phyloP scores from a whole-genome alignment of 2,113 vertebrate species.

The Misgurnus anguillicaudatus region DNA sequence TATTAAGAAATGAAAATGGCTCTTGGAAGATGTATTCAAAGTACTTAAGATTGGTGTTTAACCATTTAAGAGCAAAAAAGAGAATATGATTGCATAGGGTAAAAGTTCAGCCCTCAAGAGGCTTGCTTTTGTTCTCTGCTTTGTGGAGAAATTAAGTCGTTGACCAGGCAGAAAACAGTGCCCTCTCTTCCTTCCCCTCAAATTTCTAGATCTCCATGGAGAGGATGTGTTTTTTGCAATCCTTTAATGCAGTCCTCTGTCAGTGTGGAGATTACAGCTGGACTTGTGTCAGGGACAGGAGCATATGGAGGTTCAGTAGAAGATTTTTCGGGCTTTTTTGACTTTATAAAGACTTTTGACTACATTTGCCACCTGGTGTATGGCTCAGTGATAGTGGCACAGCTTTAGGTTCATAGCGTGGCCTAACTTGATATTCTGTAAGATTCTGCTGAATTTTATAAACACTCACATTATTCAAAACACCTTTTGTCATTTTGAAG shows the following conservation, averaged over 20 bases:
- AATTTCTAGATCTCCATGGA: constrained; percentile 60
- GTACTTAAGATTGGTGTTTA: constrained; percentile 19
- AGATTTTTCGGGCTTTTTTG: neutral
- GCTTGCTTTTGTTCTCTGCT: constrained; percentile 65
- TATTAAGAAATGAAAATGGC: neutral
- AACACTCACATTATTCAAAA: too few species aligned
- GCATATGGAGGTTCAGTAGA: constrained; percentile 45
- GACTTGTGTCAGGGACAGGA: constrained; percentile 43
- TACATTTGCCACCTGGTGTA: constrained; percentile 3
- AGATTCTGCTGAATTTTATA: too few species aligned
- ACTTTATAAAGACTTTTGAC: neutral
- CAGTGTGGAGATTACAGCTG: constrained; percentile 56
- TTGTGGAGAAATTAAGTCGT: constrained; percentile 57
- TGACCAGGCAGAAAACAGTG: constrained; percentile 58
- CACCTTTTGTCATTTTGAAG: too few species aligned
- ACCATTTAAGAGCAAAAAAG: constrained; percentile 56
- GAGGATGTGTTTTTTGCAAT: constrained; percentile 61
- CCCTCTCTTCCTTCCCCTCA: constrained; percentile 56
- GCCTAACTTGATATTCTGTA: too few species aligned
- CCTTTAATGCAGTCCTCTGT: constrained; percentile 63
- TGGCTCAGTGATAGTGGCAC: too few species aligned
- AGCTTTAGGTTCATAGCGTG: too few species aligned
- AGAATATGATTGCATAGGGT: constrained; percentile 50
- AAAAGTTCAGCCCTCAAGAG: constrained; percentile 67
- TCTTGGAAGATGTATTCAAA: constrained; percentile 1